Base-by-base conservation (phyloP, 1,140 invertebrate genomes). In the Manduca sexta region DNA sequence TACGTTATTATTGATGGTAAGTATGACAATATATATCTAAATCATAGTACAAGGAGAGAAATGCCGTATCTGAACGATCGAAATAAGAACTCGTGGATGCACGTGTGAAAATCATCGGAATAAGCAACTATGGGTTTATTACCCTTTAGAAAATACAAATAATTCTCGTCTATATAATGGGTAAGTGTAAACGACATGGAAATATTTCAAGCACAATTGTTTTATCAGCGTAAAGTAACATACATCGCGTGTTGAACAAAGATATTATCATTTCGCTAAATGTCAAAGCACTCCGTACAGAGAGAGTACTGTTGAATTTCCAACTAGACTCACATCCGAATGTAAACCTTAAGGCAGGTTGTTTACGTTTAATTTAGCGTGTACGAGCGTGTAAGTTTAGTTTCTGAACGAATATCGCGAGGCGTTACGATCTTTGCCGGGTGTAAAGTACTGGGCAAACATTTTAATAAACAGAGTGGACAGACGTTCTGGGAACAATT, bases 261-360 rank as follows among this genome's bases (percentile, higher is more conserved):
- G 49, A 51, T 45, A 34, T 51, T 51, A 51, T 51, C 49, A 51
- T 30, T 51, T 51, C 41, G 41, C 47, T 38, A 45, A 51, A 51
- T 51, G 49, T 51, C 49, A 51, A 51, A 51, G 49, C 44, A 51
- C 41, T 50, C 42, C 12, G 45, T 51, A 51, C 35, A 31, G 11
- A 39, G 35, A 45, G 17, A 10, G 29, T 51, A 38, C 7, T 38
- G 17, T 5, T 12, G n/a, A 14, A 14, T 35, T 35, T 7, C 38
- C 17, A n/a, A 12, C 2, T 5, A 35, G 1, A 12, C 13, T n/a
- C 8, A 5, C 0, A 2, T 11, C n/a, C 5, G 33, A 35, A 35
- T 11, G 11, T 35, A n/a, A 35, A 35, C n/a, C n/a, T n/a, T 35
- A 35, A 26, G 4, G 8, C 21, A 26, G 21, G 8, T n/a, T 35